Evolutionary conservation across 2,113 vertebrate species (phyloP), one percentile per base, ranked within the genome.

Genomic region (Chaenocephalus aceratus): DNA sequence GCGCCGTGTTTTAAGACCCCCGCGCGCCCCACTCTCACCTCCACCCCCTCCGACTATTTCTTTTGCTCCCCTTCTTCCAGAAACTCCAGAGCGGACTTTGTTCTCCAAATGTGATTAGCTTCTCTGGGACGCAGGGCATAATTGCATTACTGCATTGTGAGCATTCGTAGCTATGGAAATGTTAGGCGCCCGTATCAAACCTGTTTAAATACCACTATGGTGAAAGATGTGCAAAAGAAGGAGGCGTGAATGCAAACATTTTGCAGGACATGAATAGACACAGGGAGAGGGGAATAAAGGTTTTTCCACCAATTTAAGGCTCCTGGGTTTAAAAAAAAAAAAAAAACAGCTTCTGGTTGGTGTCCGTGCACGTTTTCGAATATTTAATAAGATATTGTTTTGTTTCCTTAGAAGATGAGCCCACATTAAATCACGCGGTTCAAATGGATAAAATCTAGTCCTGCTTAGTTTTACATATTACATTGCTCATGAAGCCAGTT

Each of bases 31-130:
- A 61, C 36, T 41, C 36, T 41, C 36, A n/a, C 79, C 88, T 59
- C 21, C 65, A 23, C 75, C 53, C 71, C 70, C 71, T 63, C 75
- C 34, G 49, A 64, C 62, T 16, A 79, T 85, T 93, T 90, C 80
- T 91, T 86, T 85, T 51, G 58, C 83, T 81, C 77, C 75, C 36
- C 84, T 86, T 89, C 92, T 92, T 90, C 84, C 89, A 90, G 88
- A 92, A 95, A 94, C 88, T 92, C 91, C 71, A 59, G 84, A 79
- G 85, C 92, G 79, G 85, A 92, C 91, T 95, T 95, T 96, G 94
- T 95, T 94, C 92, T 86, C 93, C 74, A 91, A 95, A 95, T 95
- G 94, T 94, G 95, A 95, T 96, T 95, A 96, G 89, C 86, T 86
- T 86, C 89, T 84, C 85, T 64, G 87, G 89, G 87, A 87, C 91